Evolutionary conservation across 2,797 vertebrate species (phyloP).

Genomic region (Parauchenoglanis ngamensis): DNA sequence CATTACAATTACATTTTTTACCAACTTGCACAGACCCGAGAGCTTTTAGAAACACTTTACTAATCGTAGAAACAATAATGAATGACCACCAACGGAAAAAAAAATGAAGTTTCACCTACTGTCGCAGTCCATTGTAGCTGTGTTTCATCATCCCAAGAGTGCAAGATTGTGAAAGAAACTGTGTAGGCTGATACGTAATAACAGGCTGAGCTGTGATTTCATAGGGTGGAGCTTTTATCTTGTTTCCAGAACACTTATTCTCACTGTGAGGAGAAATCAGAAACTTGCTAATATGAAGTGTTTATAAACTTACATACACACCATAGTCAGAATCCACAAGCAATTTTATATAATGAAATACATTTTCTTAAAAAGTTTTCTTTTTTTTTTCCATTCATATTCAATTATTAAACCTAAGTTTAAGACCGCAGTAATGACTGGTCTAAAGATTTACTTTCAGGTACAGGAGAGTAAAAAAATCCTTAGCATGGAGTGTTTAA

Average conservation of each 20-base stretch:
- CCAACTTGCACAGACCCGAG: neutral
- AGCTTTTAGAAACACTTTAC: neutral
- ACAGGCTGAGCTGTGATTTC: neutral
- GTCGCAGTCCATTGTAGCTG: neutral
- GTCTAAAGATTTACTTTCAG: neutral
- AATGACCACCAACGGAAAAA: neutral
- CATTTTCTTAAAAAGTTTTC: too few relatives aligned
- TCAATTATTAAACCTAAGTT: neutral
- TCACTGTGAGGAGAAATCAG: neutral
- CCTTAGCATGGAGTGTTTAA: neutral
- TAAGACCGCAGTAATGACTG: neutral
- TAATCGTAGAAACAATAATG: neutral
- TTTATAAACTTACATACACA: neutral
- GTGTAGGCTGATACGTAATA: neutral
- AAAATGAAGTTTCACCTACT: neutral
- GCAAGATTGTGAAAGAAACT: neutral
- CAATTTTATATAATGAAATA: neutral
- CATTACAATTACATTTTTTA: neutral
- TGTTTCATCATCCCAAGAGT: neutral
- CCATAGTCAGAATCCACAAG: neutral
- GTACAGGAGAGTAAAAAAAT: neutral
- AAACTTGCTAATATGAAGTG: neutral
- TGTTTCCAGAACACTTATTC: neutral
- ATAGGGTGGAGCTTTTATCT: neutral
- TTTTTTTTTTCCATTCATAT: neutral